Conservation (phyloP, 2,888 invertebrate genomes). For the Hermodice carunculata region DNA sequence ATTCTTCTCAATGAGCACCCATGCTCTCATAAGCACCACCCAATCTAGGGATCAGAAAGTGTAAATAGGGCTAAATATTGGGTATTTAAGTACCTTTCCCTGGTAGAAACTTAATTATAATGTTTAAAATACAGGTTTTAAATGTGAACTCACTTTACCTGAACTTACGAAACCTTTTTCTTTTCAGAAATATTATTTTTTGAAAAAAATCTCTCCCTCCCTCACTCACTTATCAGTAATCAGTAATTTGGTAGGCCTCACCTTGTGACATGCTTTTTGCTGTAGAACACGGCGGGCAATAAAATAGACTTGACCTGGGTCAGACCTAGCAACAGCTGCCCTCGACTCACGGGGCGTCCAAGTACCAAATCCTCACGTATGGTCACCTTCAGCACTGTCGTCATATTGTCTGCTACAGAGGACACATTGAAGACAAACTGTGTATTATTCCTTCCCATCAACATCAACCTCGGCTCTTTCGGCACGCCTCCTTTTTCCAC, state of each 20-base stretch:
- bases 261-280: constrained; percentile 18
- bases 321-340: constrained; percentile 35
- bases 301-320: constrained; percentile 34
- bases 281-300: constrained; percentile 28
- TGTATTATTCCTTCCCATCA: constrained; percentile 14
- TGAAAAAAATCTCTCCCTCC: too few species aligned
- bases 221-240: background rate
- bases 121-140: too few species aligned
- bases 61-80: too few species aligned
- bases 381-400: constrained; percentile 16
- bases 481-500: constrained; percentile 10
- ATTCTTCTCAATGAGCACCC: too few species aligned
- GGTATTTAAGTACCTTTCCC: too few species aligned
- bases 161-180: too few species aligned
- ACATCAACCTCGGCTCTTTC: constrained; percentile 11
- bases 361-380: constrained; percentile 14
- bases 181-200: too few species aligned
- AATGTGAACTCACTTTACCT: too few species aligned
- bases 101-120: too few species aligned
- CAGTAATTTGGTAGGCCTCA: background rate
- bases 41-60: too few species aligned
- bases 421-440: constrained; percentile 8
- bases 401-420: background rate
- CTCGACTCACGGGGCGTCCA: constrained; percentile 20
- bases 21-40: too few species aligned